Percentiles rank a stretch among this genome's conserved stretches.
Evolutionary conservation across 92 coral and sea anemone genomes (phyloP).

Genomic region (Metridium senile): DNA sequence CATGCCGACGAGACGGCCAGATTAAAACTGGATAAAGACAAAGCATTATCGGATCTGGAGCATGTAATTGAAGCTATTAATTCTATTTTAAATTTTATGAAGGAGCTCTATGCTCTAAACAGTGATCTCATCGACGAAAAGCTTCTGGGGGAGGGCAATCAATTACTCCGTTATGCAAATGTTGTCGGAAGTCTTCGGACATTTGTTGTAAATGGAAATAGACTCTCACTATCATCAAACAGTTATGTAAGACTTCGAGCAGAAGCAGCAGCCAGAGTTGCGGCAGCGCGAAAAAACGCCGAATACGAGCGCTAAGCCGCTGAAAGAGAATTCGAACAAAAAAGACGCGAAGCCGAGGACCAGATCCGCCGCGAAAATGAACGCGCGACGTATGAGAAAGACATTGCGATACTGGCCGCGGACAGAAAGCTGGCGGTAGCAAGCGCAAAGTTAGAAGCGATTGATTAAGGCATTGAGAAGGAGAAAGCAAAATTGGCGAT

Average conservation of each 20-base stretch:
- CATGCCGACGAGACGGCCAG: no score
- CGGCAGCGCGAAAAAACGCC: slow-evolving; percentile 59
- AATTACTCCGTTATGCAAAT: no score
- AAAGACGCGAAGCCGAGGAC: slow-evolving; percentile 41
- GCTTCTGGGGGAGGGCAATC: no score
- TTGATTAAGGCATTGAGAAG: slow-evolving; percentile 39
- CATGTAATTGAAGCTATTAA: no score
- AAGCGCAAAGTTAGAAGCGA: slow-evolving; percentile 54
- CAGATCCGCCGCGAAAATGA: slow-evolving; percentile 34
- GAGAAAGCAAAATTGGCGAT: not conserved
- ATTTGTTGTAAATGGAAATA: no score
- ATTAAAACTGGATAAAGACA: no score
- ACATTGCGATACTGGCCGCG: slow-evolving; percentile 47
- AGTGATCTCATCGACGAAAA: no score
- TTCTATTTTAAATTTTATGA: no score
- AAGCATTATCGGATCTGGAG: no score
- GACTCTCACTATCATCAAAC: no score
- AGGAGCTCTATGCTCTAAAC: no score
- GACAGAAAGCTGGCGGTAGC: slow-evolving; percentile 50
- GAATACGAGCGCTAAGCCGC: slow-evolving; percentile 46
- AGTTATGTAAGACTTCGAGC: slow-evolving; percentile 9
- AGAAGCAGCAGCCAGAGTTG: slow-evolving; percentile 49
- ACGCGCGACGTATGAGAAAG: slow-evolving; percentile 42
- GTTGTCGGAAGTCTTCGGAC: no score
- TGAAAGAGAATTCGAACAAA: slow-evolving; percentile 47